Conservation (phyloP, 2,797 vertebrate species). For the Rhinogobio ventralis region DNA sequence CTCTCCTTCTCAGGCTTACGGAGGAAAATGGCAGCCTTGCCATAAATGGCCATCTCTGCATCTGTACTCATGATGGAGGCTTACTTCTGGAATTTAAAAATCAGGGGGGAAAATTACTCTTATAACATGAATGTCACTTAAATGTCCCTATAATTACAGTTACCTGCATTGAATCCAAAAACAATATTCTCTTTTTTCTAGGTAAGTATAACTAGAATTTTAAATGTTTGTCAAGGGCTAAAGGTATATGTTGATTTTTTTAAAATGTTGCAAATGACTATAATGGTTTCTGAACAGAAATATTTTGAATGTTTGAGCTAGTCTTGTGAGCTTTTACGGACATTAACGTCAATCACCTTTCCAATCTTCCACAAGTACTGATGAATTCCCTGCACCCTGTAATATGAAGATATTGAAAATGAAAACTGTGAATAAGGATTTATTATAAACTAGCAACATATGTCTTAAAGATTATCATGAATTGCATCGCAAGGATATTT, state of each 20-base stretch:
- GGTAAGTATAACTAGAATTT: background rate
- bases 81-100: slow-evolving; percentile 38
- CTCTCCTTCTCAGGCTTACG: slow-evolving; percentile 79
- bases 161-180: background rate
- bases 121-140: background rate
- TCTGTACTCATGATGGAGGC: slow-evolving; percentile 79
- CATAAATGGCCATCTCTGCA: slow-evolving; percentile 74
- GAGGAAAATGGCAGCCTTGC: slow-evolving; percentile 74
- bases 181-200: background rate
- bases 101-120: background rate
- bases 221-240: background rate
- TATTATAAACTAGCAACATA: background rate
- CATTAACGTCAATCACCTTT: background rate
- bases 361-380: background rate
- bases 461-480: background rate
- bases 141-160: background rate
- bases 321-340: background rate
- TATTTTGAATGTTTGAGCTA: background rate
- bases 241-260: background rate
- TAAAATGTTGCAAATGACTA: background rate
- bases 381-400: background rate
- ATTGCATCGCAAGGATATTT: too few relatives aligned
- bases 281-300: background rate
- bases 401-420: background rate
- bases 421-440: background rate